phyloP scores from a whole-genome alignment of 2,113 vertebrate genomes.

The Pachycephala philippinensis region DNA sequence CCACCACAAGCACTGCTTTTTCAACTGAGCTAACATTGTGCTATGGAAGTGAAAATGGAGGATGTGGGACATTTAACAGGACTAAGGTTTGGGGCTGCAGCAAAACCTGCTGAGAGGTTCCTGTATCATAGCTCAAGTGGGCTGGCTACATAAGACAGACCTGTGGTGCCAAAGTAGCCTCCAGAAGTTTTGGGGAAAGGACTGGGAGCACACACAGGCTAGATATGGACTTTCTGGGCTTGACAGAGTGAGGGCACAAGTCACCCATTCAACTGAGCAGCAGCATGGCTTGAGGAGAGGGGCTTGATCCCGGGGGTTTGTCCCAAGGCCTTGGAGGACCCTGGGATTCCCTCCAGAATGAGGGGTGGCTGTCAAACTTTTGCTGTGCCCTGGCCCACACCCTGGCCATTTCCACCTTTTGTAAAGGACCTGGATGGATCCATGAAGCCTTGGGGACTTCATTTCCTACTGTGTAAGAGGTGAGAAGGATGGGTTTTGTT shows the following conservation, averaged over 20 bases:
- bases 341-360: neutral
- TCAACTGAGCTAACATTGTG: neutral
- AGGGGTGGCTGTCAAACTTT: neutral
- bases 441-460: neutral
- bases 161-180: neutral
- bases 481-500: neutral
- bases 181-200: neutral
- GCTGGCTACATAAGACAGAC: neutral
- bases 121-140: neutral
- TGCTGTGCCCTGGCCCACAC: neutral
- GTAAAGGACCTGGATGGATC: neutral
- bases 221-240: neutral
- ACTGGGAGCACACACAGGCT: neutral
- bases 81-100: neutral
- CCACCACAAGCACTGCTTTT: neutral
- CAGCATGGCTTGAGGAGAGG: neutral
- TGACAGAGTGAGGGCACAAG: neutral
- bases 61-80: neutral
- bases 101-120: neutral
- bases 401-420: neutral
- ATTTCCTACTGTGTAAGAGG: fast-evolving
- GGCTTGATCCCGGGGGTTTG: neutral
- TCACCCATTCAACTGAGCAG: neutral
- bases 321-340: neutral
- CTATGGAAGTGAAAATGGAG: neutral